Conservation (phyloP, 2,888 invertebrate species). For the Pseudolycoriella hygida region DNA sequence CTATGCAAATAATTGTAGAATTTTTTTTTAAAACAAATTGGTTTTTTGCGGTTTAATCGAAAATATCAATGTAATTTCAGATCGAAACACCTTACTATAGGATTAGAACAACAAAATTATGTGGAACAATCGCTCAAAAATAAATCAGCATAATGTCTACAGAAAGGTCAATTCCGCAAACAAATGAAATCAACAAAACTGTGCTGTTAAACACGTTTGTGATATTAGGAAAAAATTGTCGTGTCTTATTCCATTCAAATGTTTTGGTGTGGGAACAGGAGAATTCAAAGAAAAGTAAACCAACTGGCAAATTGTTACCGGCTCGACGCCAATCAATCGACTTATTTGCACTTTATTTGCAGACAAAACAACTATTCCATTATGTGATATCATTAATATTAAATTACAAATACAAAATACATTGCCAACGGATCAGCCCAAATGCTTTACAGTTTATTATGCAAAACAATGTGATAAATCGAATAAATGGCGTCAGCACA, state of each 20-base stretch:
- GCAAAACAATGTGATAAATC: slow-evolving; percentile 27
- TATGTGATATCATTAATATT: slow-evolving; percentile 34
- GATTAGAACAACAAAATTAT: no score
- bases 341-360: slow-evolving; percentile 3
- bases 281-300: slow-evolving; percentile 35
- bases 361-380: slow-evolving; percentile 36
- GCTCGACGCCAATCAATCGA: slow-evolving; percentile 13
- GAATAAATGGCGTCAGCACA: slow-evolving; percentile 40
- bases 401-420: slow-evolving; percentile 3
- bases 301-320: slow-evolving; percentile 1
- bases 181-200: slow-evolving; percentile 2
- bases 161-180: no score
- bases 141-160: no score
- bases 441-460: slow-evolving; percentile 42
- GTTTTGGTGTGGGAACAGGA: slow-evolving; percentile 45
- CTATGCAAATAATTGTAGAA: no score
- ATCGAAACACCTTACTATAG: no score
- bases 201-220: slow-evolving; percentile 36
- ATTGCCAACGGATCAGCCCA: slow-evolving; percentile 18
- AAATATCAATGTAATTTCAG: no score
- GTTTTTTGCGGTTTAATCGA: no score
- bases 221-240: slow-evolving; percentile 39
- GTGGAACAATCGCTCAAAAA: no score
- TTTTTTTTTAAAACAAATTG: no score
- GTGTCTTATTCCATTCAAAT: slow-evolving; percentile 42